These are phyloP conservation scores for Lepidurus packardi DNA, from an alignment of 1,140 invertebrate genomes.

Conservation along the genomic window DNA sequence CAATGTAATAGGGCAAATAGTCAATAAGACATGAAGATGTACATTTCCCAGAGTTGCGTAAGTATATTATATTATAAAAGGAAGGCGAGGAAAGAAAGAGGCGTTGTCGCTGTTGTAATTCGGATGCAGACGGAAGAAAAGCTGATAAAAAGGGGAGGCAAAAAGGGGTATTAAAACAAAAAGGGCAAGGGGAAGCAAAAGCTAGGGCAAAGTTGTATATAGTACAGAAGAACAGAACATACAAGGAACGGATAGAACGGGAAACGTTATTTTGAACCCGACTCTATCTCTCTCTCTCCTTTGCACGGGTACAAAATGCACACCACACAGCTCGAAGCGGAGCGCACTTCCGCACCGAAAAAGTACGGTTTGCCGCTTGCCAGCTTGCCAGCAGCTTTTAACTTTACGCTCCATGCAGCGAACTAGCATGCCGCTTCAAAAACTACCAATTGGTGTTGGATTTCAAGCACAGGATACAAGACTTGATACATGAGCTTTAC, in stretches of 20 bases:
- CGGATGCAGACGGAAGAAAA: not conserved
- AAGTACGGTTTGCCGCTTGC: conserved; percentile 6
- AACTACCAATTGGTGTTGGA: not conserved
- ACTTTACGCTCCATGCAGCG: not conserved
- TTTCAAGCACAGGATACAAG: not conserved
- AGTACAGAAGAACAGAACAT: not conserved
- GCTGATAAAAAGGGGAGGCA: not conserved
- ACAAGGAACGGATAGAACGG: not conserved
- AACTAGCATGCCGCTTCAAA: not conserved
- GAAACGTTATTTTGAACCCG: not conserved
- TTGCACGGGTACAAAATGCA: not conserved
- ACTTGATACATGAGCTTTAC: conserved; percentile 13
- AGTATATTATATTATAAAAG: not conserved
- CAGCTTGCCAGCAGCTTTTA: not conserved
- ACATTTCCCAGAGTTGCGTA: not conserved
- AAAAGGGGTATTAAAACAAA: conserved; percentile 22
- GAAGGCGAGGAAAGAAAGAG: not conserved
- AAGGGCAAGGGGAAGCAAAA: conserved; percentile 1
- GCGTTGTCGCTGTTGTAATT: conserved; percentile 21
- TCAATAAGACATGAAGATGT: too few species aligned
- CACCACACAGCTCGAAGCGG: conserved; percentile 7
- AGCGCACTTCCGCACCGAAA: conserved; percentile 17
- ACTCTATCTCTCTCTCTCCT: not conserved
- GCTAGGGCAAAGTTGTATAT: conserved; percentile 8
- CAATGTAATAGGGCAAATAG: too few species aligned